Conservation (phyloP, 2,113 vertebrate species). For the Myotis brandtii region DNA sequence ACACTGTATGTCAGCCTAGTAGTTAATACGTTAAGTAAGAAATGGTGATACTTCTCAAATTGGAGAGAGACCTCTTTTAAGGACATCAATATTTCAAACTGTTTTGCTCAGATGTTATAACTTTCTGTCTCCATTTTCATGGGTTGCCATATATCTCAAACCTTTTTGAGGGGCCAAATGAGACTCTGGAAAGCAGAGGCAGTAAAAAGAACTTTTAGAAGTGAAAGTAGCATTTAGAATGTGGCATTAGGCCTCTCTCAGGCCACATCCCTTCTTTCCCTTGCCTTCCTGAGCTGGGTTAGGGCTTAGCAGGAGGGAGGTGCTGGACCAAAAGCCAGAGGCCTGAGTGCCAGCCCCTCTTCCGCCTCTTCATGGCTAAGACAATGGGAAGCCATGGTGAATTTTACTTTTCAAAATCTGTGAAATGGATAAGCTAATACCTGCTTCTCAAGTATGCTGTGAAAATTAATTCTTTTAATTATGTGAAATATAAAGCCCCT, state of each 20-base stretch:
- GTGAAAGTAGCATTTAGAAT: conserved; percentile 67
- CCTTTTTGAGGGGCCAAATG: conserved; percentile 77
- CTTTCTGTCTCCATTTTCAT: conserved; percentile 86
- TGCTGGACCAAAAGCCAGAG: no score
- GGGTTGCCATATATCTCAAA: conserved; percentile 81
- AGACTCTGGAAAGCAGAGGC: conserved; percentile 74
- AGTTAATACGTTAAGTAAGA: conserved; percentile 85
- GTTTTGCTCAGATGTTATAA: conserved; percentile 84
- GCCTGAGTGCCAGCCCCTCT: background rate
- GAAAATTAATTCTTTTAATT: background rate
- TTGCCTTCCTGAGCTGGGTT: background rate
- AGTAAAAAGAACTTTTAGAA: conserved; percentile 83
- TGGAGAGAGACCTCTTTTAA: conserved; percentile 84
- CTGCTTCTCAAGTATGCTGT: background rate
- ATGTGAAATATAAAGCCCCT: background rate
- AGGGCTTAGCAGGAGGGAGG: background rate
- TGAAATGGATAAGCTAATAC: background rate
- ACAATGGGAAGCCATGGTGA: background rate
- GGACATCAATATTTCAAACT: conserved; percentile 86
- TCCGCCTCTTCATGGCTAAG: background rate
- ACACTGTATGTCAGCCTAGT: conserved; percentile 75
- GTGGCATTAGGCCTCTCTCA: conserved; percentile 62
- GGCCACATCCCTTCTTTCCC: conserved; percentile 60
- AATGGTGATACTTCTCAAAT: conserved; percentile 81
- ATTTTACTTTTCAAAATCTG: conserved; percentile 21